A percentile compares a stretch with the other conserved stretches of the same genome.
These are phyloP conservation scores for Thyatira batis DNA, from an alignment of 2,888 invertebrate genomes.

Conservation along the genomic window DNA sequence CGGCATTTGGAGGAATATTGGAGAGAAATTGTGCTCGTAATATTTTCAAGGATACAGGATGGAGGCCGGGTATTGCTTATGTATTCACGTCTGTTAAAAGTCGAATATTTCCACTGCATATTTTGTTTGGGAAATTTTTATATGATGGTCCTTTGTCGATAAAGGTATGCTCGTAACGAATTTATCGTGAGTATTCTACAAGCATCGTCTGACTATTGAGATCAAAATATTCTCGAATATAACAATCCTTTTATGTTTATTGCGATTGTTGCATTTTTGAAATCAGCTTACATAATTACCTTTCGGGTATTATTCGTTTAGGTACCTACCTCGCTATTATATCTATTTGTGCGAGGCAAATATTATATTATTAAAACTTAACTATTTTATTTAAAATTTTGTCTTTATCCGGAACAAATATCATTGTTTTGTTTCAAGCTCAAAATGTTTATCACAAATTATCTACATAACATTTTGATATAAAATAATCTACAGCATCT, in stretches of 20 bases:
- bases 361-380: no score
- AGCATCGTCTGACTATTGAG: background rate
- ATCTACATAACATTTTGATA: background rate
- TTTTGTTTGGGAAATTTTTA: conserved; percentile 17
- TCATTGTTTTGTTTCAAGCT: no score
- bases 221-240: background rate
- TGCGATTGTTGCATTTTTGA: background rate
- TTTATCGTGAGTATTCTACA: background rate
- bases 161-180: conserved; percentile 12
- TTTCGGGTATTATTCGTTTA: no score
- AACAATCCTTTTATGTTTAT: background rate
- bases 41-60: conserved; percentile 37
- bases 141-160: conserved; percentile 14
- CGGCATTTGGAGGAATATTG: conserved; percentile 54
- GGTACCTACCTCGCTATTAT: no score
- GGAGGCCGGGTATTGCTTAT: conserved; percentile 31
- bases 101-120: conserved; percentile 28
- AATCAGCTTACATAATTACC: no score
- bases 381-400: no score
- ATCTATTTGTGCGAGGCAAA: no score
- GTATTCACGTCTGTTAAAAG: conserved; percentile 44
- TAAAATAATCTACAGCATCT: background rate
- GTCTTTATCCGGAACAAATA: no score
- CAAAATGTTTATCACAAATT: background rate
- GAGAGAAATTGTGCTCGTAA: conserved; percentile 45